Evolutionary conservation across 2,797 vertebrate species (phyloP), one percentile per base, ranked within the genome.

Genomic region (Gobio occitaniae): DNA sequence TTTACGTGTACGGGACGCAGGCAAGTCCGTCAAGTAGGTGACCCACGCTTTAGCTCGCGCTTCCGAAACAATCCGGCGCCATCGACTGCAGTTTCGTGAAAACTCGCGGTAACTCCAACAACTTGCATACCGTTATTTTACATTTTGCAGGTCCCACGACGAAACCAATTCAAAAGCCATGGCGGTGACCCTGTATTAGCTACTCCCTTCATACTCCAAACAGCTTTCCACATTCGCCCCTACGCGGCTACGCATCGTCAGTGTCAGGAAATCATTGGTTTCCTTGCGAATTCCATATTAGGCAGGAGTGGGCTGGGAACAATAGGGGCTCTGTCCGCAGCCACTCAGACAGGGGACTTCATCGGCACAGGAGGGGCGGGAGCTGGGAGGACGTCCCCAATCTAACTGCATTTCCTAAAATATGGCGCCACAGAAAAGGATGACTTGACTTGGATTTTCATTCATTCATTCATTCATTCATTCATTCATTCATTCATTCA

Each of bases 261-360:
- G 84, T 82, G 66, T 84, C 86, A 87, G 89, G 89, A 88, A 90
- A 88, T 76, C 86, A 56, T 68, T 68, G 77, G 44, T 71, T 71
- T 83, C 95, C 95, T 95, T 93, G 94, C 91, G 93, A 95, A 95
- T 94, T 96, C 96, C 96, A 95, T 97, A 91, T 96, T 96, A 96
- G 96, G 96, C 95, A 95, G 94, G 84, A 92, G 94, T 95, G 91
- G 89, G 91, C 70, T 88, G 90, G 90, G 88, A 96, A 97, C 96
- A 96, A 96, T 96, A 93, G 95, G 91, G 92, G 93, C 95, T 96
- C 95, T 97, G 95, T 95, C 93, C 90, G 63, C 85, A 89, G 95
- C 94, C 94, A 93, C 92, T 92, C 90, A 94, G 95, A 94, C 94
- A 95, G 93, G 50, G 80, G 63, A 85, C 70, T 78, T 83, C 61